Evolutionary conservation across 2,888 invertebrate genomes (phyloP).

Genomic region (Diploptera punctata): DNA sequence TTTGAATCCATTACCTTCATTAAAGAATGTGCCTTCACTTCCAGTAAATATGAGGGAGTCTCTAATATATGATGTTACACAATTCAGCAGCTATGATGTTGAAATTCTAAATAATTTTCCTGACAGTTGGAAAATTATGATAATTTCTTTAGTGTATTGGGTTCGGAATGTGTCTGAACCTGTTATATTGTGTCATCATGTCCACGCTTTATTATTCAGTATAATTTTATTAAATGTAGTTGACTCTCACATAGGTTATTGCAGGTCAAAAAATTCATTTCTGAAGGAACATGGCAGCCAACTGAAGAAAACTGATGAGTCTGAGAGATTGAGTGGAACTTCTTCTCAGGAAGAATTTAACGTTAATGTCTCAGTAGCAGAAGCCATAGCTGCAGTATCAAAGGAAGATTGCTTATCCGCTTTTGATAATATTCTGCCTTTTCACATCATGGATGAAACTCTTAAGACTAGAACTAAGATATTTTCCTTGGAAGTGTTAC

Average conservation of each 20-base stretch:
- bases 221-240: slow-evolving; percentile 64
- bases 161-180: slow-evolving; percentile 55
- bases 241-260: slow-evolving; percentile 63
- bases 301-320: slow-evolving; percentile 50
- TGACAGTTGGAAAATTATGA: slow-evolving; percentile 63
- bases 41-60: slow-evolving; percentile 50
- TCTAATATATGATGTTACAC: slow-evolving; percentile 60
- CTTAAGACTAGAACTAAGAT: slow-evolving; percentile 61
- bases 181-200: slow-evolving; percentile 55
- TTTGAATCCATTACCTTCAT: slow-evolving; percentile 50
- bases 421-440: slow-evolving; percentile 63
- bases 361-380: too few relatives aligned
- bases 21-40: slow-evolving; percentile 51
- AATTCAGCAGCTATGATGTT: slow-evolving; percentile 54
- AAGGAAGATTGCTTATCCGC: slow-evolving; percentile 65
- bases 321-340: too few relatives aligned
- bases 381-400: not conserved
- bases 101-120: slow-evolving; percentile 59
- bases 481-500: slow-evolving; percentile 64
- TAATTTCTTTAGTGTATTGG: slow-evolving; percentile 67
- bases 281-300: slow-evolving; percentile 57
- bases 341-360: too few relatives aligned
- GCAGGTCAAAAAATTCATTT: slow-evolving; percentile 59
- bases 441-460: slow-evolving; percentile 65
- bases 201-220: slow-evolving; percentile 65